Base-by-base conservation (phyloP, 2,888 invertebrate species). In the Tanypteryx hageni region DNA sequence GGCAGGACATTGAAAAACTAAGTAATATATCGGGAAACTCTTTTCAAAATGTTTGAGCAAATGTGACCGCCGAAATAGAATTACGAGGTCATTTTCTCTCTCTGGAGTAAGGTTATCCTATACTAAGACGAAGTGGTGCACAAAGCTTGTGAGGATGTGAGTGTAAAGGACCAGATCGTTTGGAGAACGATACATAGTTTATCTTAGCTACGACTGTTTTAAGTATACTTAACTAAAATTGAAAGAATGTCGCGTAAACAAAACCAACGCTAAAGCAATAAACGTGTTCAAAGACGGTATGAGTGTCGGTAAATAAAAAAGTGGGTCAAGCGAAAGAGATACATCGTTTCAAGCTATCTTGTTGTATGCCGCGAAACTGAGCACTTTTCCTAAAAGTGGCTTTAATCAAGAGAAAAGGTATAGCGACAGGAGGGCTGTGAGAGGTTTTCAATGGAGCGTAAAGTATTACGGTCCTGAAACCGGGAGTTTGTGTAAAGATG, bases 251-350 rank as follows among this genome's bases (percentile, higher is more conserved):
- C 10, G 76, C 76, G 22, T 27, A 27, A 76, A 13, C 22, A 76
- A 27, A 76, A 8, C 16, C 44, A 44, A 44, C 76, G 22, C 76
- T 22, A 16, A 4, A 10, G 76, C 5, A 27, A 76, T 27, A 27
- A 76, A 76, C 13, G 76, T 27, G 22, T 76, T 76, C 76, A 76
- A 76, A 76, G 76, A 27, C 22, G 68, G n/a, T 64, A n/a, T n/a
- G 64, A 68, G 68, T 68, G 68, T 68, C 68, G 13, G n/a, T n/a
- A 11, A 68, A 68, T 27, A 27, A 13, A 11, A 22, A 27, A 76
- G 22, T 76, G 76, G 76, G 76, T 76, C 76, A 27, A 22, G 76
- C 44, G 11, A 76, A 22, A 27, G 27, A 76, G 22, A 76, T 76
- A 27, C 27, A 76, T 76, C 22, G 27, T 76, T 76, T 76, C 76